Conservation (phyloP, 2,888 invertebrate genomes). For the Drosophila anomelani region DNA sequence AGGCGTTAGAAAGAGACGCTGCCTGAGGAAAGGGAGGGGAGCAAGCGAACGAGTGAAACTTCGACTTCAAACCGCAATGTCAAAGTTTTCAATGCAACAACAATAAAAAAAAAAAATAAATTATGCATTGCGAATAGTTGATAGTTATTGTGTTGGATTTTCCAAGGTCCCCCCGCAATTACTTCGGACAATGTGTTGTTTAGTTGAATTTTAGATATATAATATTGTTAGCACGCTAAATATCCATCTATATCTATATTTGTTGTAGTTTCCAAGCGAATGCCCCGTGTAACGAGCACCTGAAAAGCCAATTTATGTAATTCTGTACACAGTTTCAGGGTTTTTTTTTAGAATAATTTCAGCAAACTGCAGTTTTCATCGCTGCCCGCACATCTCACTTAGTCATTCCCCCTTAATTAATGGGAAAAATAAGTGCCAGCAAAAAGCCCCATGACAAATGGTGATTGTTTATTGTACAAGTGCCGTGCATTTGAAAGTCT, state of each 20-base stretch:
- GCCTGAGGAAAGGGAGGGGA: background rate
- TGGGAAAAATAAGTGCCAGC: conserved; percentile 31
- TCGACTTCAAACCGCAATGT: conserved; percentile 55
- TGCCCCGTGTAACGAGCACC: conserved; percentile 56
- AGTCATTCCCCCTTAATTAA: conserved; percentile 37
- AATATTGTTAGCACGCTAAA: conserved; percentile 30
- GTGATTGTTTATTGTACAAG: conserved; percentile 28
- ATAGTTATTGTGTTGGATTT: conserved; percentile 40
- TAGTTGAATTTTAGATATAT: conserved; percentile 1
- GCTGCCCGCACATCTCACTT: conserved; percentile 28
- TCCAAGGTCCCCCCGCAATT: conserved; percentile 43
- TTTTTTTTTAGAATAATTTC: conserved; percentile 48
- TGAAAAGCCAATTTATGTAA: conserved; percentile 57
- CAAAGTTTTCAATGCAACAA: conserved; percentile 62
- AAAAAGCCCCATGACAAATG: conserved; percentile 28
- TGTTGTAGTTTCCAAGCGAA: conserved; percentile 59
- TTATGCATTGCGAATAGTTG: conserved; percentile 53
- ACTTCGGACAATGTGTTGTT: conserved; percentile 21
- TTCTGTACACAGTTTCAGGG: conserved; percentile 16
- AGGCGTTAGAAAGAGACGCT: conserved; percentile 32
- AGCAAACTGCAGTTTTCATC: conserved; percentile 39
- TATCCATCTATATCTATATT: conserved; percentile 18
- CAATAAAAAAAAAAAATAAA: conserved; percentile 18
- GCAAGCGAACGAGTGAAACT: background rate
- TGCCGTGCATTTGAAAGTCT: conserved; percentile 28